Conservation (phyloP, 2,113 vertebrate species). For the Hippocampus abdominalis region DNA sequence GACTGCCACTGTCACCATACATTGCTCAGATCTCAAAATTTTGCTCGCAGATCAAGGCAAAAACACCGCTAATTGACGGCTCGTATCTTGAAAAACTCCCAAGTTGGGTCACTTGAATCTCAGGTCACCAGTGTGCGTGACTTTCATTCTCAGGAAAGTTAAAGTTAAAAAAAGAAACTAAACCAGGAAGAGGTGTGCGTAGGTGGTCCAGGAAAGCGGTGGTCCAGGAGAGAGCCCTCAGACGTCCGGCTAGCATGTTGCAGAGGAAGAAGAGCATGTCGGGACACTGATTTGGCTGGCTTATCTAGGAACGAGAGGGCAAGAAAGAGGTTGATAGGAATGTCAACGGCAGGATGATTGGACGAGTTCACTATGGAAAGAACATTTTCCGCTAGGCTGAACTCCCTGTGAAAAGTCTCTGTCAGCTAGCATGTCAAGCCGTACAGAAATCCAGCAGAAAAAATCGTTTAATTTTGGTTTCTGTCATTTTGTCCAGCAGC, state of each 20-base stretch:
- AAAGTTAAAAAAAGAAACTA: not conserved
- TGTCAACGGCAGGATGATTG: not conserved
- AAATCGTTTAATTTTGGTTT: not conserved
- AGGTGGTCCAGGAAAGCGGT: slow-evolving; percentile 64
- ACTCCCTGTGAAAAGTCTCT: slow-evolving; percentile 5
- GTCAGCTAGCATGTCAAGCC: not conserved
- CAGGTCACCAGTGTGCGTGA: not conserved
- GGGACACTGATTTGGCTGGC: slow-evolving; percentile 73
- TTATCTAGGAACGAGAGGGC: slow-evolving; percentile 66
- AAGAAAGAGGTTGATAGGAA: slow-evolving; percentile 1
- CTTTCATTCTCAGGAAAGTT: not conserved
- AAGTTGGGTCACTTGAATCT: not conserved
- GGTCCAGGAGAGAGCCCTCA: slow-evolving; percentile 73
- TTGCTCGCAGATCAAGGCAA: too few species aligned
- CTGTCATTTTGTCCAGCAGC: slow-evolving; percentile 5
- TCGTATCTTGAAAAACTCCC: not conserved
- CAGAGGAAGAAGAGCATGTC: slow-evolving; percentile 86
- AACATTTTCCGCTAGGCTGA: slow-evolving; percentile 13
- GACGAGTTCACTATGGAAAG: slow-evolving; percentile 9
- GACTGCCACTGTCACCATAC: too few species aligned
- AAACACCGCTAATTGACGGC: too few species aligned
- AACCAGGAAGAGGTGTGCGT: slow-evolving; percentile 49
- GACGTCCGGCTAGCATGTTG: slow-evolving; percentile 77
- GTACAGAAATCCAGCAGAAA: not conserved
- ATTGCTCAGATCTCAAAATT: too few species aligned